Base-by-base conservation (phyloP, 2,797 vertebrate genomes). In the Sciaenops ocellatus region DNA sequence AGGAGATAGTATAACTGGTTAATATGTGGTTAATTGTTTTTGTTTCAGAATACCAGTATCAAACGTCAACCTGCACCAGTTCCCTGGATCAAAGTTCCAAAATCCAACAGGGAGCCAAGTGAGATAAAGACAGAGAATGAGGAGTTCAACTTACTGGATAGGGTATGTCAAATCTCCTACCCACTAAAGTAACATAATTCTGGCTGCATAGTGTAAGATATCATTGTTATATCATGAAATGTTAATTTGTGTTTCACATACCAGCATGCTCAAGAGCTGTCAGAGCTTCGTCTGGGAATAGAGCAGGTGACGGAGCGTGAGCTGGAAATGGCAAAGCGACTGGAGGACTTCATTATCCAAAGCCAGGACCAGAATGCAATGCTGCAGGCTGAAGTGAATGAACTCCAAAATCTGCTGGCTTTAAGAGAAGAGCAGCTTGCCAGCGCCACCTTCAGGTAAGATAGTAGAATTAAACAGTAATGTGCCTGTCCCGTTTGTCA, bases 231-330 rank as follows among this genome's bases (percentile, higher is more conserved):
- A 69, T 57, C 2, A 61, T 50, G 12, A 60, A 68, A 28, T 48
- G 1, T 50, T 5, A 26, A 38, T 75, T 28, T 79, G 16, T 56
- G 0, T 22, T 79, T 34, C 34, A 13, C 51, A 26, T 34, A 24
- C 26, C 80, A 96, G 95, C 94, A 96, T n/a, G 79, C 87, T 20
- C 90, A 94, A 46, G 96, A 97, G 88, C 85, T 96, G 73, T 94
- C 92, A 0, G 96, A 96, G 85, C 93, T 97, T 24, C 95, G 94
- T 20, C 64, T 93, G 20, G 92, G 95, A 15, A 91, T 97, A 69
- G 95, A 95, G 51, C 92, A 95, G 78, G 95, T 96, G 76, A 95
- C 96, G 0, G 95, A 95, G 73, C 93, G 96, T 6, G 94, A 96
- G 89, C 92, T 95, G 85, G 94, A 95, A 73, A 95, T 97, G 95